A percentile compares a stretch with the other conserved stretches of the same genome.
Conservation (phyloP, 2,797 vertebrate species). For the Acipenser ruthenus region DNA sequence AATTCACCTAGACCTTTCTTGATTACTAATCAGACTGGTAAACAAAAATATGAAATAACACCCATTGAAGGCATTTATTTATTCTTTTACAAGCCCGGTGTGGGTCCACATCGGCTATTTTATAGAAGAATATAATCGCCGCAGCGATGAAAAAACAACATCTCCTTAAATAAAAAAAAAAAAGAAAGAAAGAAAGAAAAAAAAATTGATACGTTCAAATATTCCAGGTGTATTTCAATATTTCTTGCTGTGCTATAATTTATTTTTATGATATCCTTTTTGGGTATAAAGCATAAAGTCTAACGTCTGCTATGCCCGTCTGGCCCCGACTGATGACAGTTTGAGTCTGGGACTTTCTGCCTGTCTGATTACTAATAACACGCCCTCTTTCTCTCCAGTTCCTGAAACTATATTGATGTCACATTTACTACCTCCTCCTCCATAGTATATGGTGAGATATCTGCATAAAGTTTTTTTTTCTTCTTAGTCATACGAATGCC, state of each 20-base stretch:
- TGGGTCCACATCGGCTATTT: slow-evolving; percentile 12
- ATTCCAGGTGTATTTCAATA: slow-evolving; percentile 17
- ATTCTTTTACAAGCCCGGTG: slow-evolving; percentile 9
- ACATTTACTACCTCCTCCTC: slow-evolving; percentile 25
- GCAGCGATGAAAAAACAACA: slow-evolving; percentile 11
- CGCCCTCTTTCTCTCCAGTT: slow-evolving; percentile 35
- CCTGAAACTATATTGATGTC: slow-evolving; percentile 31
- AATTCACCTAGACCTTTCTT: slow-evolving; percentile 10
- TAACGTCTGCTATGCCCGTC: slow-evolving; percentile 12
- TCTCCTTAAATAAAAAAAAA: background rate
- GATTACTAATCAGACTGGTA: slow-evolving; percentile 29
- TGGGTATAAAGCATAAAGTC: slow-evolving; percentile 7
- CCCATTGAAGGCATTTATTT: slow-evolving; percentile 23
- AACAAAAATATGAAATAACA: slow-evolving; percentile 24
- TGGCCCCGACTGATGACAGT: slow-evolving; percentile 21
- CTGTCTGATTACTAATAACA: slow-evolving; percentile 33
- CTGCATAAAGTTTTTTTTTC: slow-evolving; percentile 22
- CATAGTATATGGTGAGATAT: slow-evolving; percentile 8
- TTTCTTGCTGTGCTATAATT: slow-evolving; percentile 8
- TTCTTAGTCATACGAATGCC: slow-evolving; percentile 14
- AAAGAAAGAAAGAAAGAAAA: background rate
- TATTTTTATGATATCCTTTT: background rate
- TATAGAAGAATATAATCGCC: slow-evolving; percentile 14
- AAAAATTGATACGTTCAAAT: slow-evolving; percentile 7
- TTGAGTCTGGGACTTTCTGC: slow-evolving; percentile 37